Evolutionary conservation across 1,140 invertebrate species (phyloP), one percentile per base, ranked within the genome.

Genomic region (Penaeus japonicus): DNA sequence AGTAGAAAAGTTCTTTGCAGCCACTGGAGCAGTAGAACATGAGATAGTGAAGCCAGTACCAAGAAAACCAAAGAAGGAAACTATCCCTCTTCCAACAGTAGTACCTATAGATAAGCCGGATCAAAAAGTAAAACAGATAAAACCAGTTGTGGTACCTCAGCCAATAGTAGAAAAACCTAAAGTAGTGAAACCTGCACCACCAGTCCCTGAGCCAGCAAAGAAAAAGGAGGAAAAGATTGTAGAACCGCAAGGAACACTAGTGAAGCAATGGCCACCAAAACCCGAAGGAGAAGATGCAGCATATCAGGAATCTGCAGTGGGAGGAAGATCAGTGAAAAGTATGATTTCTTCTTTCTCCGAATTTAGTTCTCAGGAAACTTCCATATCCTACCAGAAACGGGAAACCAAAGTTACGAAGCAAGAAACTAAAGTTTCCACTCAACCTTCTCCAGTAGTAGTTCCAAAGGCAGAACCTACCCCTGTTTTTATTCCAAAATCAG

Each of bases 1-100:
- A 30, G 88, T 90, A 27, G 59, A 89, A 59, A 90, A 90, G 62
- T 90, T 90, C 65, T 89, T 89, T 65, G 75, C 78, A 27, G 22
- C 78, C 53, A 79, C 89, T 62, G 84, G 83, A 57, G 78, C 39
- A 7, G 82, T 22, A 62, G 82, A 89, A 32, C 47, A 82, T 35
- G 79, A 82, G 30, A 73, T 89, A 55, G 47, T 81, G 12, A 85
- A 75, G 35, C 77, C 62, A 57, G 35, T 73, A 22, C 77, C 84
- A 82, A 79, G 53, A 62, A 89, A 89, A 39, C 55, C 54, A 15
- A 84, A 84, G 70, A 77, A 80, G 27, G 62, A 35, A 17, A 79
- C 39, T 35, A 22, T 47, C 30, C 32, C 89, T 55, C 30, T 80
- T 39, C 15, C 47, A 78, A 54, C 81, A 57, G 65, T 70, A 84